phyloP scores from a whole-genome alignment of 2,797 vertebrate species.

The Falco concolor region DNA sequence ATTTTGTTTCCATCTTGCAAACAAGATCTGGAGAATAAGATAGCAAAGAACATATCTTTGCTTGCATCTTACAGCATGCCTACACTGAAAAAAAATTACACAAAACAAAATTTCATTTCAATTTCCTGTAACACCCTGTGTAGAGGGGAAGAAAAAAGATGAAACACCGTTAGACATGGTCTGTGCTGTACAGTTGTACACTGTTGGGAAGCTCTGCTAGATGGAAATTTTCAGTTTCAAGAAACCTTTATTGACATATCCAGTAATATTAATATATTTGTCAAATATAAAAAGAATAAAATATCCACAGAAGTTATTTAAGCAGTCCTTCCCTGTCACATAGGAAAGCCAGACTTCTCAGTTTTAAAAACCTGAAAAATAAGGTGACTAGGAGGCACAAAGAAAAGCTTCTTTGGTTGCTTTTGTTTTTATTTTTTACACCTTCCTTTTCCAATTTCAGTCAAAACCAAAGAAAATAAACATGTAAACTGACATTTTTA shows the following conservation, averaged over 20 bases:
- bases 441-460: background rate
- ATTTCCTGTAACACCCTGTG: background rate
- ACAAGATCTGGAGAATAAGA: background rate
- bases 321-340: background rate
- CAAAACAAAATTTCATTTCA: background rate
- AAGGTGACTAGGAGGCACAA: background rate
- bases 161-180: background rate
- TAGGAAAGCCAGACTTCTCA: background rate
- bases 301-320: background rate
- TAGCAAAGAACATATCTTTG: background rate
- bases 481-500: background rate
- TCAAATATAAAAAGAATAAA: background rate
- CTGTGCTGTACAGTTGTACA: background rate
- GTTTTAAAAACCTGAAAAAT: background rate
- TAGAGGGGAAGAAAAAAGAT: background rate
- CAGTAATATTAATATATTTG: background rate
- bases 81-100: background rate
- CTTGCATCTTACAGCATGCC: background rate
- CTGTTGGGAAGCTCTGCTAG: background rate
- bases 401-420: background rate
- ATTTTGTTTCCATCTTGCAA: constrained; percentile 13
- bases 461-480: background rate
- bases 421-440: background rate
- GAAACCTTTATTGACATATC: background rate
- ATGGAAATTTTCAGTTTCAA: background rate